Evolutionary conservation across 1,140 invertebrate species (phyloP).

Genomic region (Oryctes rhinoceros): DNA sequence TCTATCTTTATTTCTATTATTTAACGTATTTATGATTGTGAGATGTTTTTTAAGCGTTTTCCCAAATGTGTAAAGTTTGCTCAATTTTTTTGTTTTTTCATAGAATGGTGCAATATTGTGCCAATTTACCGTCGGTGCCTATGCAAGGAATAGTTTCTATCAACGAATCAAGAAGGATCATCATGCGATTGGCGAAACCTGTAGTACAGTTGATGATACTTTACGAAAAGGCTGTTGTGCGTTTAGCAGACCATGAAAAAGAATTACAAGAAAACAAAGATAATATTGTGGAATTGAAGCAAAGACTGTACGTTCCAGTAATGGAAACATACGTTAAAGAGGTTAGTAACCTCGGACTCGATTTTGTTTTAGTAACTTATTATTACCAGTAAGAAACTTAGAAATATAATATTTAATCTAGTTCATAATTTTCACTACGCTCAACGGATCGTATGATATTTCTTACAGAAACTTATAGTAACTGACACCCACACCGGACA

Average conservation of each 20-base stretch:
- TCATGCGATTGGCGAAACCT: slow-evolving; percentile 22
- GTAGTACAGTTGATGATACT: slow-evolving; percentile 2
- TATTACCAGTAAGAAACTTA: too few species aligned
- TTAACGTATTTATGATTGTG: not conserved
- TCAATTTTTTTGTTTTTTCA: not conserved
- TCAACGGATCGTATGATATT: not conserved
- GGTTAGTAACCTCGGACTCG: not conserved
- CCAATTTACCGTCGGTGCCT: not conserved
- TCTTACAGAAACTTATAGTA: not conserved
- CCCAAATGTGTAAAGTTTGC: too few species aligned
- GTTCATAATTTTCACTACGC: not conserved
- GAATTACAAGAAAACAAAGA: slow-evolving; percentile 1
- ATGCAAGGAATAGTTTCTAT: slow-evolving; percentile 25
- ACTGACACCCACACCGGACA: not conserved
- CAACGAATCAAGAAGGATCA: slow-evolving; percentile 35
- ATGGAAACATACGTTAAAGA: slow-evolving; percentile 10
- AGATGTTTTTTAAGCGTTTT: too few species aligned
- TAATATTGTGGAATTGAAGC: not conserved
- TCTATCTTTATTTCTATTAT: not conserved
- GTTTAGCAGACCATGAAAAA: slow-evolving; percentile 25
- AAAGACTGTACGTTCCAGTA: slow-evolving; percentile 8
- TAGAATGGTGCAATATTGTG: slow-evolving; percentile 23
- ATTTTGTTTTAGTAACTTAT: too few species aligned
- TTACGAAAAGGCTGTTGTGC: slow-evolving; percentile 6
- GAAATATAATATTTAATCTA: not conserved